Conservation (phyloP, 2,797 vertebrate species). For the Silurus lanzhouensis region DNA sequence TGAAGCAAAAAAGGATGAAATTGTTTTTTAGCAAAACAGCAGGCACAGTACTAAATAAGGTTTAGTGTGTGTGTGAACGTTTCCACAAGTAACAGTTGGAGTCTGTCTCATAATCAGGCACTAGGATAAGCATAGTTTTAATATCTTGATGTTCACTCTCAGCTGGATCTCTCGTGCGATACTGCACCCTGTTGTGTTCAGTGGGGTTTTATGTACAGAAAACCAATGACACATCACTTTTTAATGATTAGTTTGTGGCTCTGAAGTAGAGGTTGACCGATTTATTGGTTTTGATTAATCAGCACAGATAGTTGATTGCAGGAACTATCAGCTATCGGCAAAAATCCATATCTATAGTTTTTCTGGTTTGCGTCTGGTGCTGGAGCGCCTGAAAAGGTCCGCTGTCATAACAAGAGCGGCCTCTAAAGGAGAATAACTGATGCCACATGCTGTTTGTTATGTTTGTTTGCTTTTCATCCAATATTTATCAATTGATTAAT, state of each 20-base stretch:
- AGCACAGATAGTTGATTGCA: too few relatives aligned
- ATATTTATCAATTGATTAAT: too few relatives aligned
- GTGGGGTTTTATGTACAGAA: not conserved
- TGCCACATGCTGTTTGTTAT: too few relatives aligned
- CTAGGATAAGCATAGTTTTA: slow-evolving; percentile 22
- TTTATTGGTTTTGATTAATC: too few relatives aligned
- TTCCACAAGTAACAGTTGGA: slow-evolving; percentile 15
- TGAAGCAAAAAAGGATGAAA: slow-evolving; percentile 32
- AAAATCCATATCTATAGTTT: too few relatives aligned
- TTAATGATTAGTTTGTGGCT: not conserved
- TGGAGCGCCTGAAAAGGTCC: too few relatives aligned
- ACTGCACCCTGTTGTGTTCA: not conserved
- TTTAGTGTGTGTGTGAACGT: slow-evolving; percentile 28
- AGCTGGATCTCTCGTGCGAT: not conserved
- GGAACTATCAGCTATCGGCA: too few relatives aligned
- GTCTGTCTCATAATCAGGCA: slow-evolving; percentile 47
- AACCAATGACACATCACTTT: not conserved
- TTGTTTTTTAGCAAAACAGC: not conserved
- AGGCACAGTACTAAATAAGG: slow-evolving; percentile 5
- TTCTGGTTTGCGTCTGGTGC: too few relatives aligned
- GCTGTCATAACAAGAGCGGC: too few relatives aligned
- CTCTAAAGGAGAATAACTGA: too few relatives aligned
- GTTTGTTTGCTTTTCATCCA: too few relatives aligned
- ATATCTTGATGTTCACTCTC: not conserved
- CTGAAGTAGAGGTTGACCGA: too few relatives aligned